Conservation (phyloP, 2,888 invertebrate species). For the Habroteleia sp. region DNA sequence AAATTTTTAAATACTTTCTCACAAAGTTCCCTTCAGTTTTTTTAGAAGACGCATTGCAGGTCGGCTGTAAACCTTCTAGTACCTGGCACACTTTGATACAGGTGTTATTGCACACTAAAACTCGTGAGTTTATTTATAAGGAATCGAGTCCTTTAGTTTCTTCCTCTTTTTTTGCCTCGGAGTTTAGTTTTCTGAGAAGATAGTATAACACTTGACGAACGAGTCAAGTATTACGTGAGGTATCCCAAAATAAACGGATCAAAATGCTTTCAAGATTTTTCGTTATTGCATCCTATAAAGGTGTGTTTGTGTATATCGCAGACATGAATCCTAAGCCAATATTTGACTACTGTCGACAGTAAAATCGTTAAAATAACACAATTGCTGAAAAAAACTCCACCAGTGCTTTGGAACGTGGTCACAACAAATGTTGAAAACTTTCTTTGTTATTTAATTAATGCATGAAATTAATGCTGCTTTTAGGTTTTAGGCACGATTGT, state of each 20-base stretch:
- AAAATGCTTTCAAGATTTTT: conserved; percentile 43
- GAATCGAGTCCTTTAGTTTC: conserved; percentile 27
- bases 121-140: conserved; percentile 43
- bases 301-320: conserved; percentile 34
- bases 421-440: conserved; percentile 15
- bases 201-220: conserved; percentile 33
- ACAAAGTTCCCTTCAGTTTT: conserved; percentile 22
- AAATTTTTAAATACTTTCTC: conserved; percentile 46
- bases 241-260: conserved; percentile 33
- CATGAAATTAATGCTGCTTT: conserved; percentile 11
- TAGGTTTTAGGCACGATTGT: not conserved
- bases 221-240: conserved; percentile 51
- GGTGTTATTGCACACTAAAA: conserved; percentile 43
- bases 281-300: conserved; percentile 47
- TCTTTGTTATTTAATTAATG: conserved; percentile 23
- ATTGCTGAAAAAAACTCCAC: conserved; percentile 19
- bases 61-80: conserved; percentile 19
- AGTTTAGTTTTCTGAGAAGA: conserved; percentile 30
- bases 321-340: conserved; percentile 56
- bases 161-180: not conserved
- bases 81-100: conserved; percentile 41
- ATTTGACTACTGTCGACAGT: conserved; percentile 52
- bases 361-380: conserved; percentile 51
- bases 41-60: conserved; percentile 17
- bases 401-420: not conserved